Evolutionary conservation across 2,113 vertebrate species (phyloP).

Genomic region (Apaloderma vittatum): DNA sequence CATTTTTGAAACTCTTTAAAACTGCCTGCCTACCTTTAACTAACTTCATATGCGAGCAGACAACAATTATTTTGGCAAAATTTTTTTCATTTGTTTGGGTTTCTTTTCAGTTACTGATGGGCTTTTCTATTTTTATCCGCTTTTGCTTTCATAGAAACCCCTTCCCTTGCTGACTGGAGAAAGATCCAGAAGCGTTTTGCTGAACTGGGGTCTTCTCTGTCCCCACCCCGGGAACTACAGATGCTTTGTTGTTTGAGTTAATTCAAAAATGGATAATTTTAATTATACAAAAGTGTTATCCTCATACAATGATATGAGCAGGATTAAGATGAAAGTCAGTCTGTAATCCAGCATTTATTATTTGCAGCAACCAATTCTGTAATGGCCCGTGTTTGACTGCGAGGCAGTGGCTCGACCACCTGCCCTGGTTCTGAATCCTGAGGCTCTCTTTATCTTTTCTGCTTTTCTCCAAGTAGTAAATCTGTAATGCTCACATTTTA

Average conservation of each 20-base stretch:
- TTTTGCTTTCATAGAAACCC: constrained; percentile 1
- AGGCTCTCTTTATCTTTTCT: constrained; percentile 16
- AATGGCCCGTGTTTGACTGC: not conserved
- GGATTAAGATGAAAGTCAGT: constrained; percentile 62
- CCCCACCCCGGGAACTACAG: not conserved
- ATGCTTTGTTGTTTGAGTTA: constrained; percentile 37
- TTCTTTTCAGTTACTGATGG: not conserved
- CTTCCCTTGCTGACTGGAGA: not conserved
- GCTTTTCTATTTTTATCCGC: not conserved
- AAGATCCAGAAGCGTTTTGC: not conserved
- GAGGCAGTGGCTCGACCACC: not conserved
- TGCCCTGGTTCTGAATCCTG: constrained; percentile 21
- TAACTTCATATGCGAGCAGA: not conserved
- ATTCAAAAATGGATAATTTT: constrained; percentile 63
- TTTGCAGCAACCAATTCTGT: constrained; percentile 43
- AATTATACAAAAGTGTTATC: constrained; percentile 56
- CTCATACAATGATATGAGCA: not conserved
- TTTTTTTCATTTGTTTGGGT: not conserved
- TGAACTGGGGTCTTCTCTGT: not conserved
- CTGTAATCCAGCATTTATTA: constrained; percentile 62
- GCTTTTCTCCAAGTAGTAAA: constrained; percentile 17
- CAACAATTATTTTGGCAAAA: not conserved
- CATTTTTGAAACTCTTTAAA: not conserved
- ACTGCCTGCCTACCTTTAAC: not conserved
- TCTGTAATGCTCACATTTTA: not conserved